Base-by-base conservation (phyloP, 1,140 invertebrate species). In the Ooceraea biroi region DNA sequence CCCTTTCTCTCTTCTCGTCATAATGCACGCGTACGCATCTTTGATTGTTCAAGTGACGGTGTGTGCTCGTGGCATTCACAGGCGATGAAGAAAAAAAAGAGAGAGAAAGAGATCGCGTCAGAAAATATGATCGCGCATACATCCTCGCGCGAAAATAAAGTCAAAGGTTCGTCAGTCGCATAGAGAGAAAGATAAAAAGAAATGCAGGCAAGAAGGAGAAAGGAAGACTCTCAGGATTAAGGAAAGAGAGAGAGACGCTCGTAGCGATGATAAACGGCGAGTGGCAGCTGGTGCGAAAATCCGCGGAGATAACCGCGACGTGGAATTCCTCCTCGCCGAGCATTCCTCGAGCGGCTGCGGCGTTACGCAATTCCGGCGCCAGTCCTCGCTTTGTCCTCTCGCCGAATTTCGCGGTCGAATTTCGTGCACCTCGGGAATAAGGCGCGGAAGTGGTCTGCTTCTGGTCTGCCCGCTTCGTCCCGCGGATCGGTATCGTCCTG, bases 21-120 rank as follows among this genome's bases (percentile, higher is more conserved):
- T 73, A 88, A 88, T 85, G 83, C 69, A 85, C 41, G 69, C 83
- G 55, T 74, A 57, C 76, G 61, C 55, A 65, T 57, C 72, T 88
- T 88, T 88, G 87, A 88, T 88, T 88, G 83, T 88, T 85, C 87
- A 88, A 88, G 83, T 88, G 86, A 71, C 66, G 50, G n/a, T 72
- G 36, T 65, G 41, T 55, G 58, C 27, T 71, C 36, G 73, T 11
- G 44, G 17, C 50, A 71, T 76, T 60, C 52, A 25, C 74, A 55
- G 55, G 50, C n/a, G 65, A 78, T 14, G 19, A 50, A 55, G 60
- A 74, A 25, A 73, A 46, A 8, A 36, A 2, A 27, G 55, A 61
- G 30, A 25, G 76, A 69, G 48, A 78, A 55, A 52, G 63, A 41
- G 50, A 71, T 71, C 22, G 52, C 17, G 68, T 44, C 68, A 44